Percentiles rank a stretch among this genome's conserved stretches.
These are phyloP conservation scores for Sesamia inferens DNA, from an alignment of 2,888 invertebrate genomes.

Conservation along the genomic window DNA sequence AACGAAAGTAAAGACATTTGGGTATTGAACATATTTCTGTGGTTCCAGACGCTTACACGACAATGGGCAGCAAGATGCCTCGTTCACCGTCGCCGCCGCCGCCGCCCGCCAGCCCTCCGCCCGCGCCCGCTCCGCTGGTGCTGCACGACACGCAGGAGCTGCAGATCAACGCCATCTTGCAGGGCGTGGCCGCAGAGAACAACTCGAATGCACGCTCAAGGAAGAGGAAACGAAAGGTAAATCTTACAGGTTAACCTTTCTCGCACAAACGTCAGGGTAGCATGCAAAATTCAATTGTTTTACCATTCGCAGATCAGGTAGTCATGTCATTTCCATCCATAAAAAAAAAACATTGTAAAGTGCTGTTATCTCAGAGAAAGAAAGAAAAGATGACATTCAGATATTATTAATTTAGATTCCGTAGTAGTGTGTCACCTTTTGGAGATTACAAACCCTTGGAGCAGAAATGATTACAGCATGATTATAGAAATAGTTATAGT, in stretches of 20 bases:
- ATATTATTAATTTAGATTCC: not conserved
- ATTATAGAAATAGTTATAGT: too few relatives aligned
- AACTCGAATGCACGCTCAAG: slow-evolving; percentile 76
- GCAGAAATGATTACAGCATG: too few relatives aligned
- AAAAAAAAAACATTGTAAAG: not conserved
- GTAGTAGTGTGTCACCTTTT: too few relatives aligned
- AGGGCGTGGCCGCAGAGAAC: slow-evolving; percentile 86
- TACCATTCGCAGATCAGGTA: not conserved
- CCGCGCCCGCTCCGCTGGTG: slow-evolving; percentile 23
- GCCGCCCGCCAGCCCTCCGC: slow-evolving; percentile 52
- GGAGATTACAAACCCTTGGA: too few relatives aligned
- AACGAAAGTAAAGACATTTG: not conserved
- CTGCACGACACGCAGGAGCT: slow-evolving; percentile 83
- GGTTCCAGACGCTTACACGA: slow-evolving; percentile 84
- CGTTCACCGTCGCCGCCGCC: slow-evolving; percentile 82
- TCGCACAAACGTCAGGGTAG: too few relatives aligned
- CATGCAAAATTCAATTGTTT: not conserved
- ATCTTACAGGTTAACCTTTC: not conserved
- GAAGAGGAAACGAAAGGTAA: slow-evolving; percentile 82
- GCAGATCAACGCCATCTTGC: slow-evolving; percentile 87
- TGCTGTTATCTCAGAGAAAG: not conserved
- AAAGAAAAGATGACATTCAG: not conserved
- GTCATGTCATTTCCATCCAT: not conserved
- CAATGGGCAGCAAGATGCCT: slow-evolving; percentile 84
- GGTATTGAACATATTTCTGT: not conserved